Percentiles rank a stretch among this genome's conserved stretches.
phyloP scores from a whole-genome alignment of 2,113 vertebrate genomes.

The Pheucticus melanocephalus region DNA sequence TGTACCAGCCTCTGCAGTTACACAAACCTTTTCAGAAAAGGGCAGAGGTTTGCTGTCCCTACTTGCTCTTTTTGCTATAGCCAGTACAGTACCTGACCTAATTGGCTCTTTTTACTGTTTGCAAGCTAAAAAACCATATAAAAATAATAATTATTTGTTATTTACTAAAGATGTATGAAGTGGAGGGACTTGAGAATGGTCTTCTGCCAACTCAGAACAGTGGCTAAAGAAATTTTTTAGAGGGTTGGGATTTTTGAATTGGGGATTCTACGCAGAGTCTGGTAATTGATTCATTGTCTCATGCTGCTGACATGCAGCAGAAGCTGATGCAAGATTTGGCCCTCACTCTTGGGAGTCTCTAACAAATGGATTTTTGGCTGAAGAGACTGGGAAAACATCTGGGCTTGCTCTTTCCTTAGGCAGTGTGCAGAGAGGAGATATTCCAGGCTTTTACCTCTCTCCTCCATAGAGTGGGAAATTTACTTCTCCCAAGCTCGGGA shows the following conservation, averaged over 20 bases:
- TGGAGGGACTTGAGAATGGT: background rate
- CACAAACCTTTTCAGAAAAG: background rate
- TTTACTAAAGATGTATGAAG: background rate
- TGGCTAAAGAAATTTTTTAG: background rate
- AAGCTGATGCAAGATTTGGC: background rate
- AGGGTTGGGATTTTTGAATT: background rate
- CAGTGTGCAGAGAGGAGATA: background rate
- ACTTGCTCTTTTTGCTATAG: background rate
- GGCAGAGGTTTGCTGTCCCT: background rate
- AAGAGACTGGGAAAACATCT: background rate
- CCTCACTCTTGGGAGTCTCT: background rate
- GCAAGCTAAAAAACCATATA: background rate
- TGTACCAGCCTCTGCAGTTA: background rate
- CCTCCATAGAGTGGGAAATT: background rate
- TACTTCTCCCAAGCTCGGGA: background rate
- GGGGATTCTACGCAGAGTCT: background rate
- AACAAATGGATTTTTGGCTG: background rate
- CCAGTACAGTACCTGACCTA: background rate
- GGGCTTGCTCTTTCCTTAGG: background rate
- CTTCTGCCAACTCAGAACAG: background rate
- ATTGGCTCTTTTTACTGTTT: background rate
- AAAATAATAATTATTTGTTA: background rate
- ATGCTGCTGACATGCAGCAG: background rate
- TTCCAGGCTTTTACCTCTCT: background rate
- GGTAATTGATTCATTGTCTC: background rate